Evolutionary conservation across 2,113 vertebrate species (phyloP).

Genomic region (Amblyornis subalaris): DNA sequence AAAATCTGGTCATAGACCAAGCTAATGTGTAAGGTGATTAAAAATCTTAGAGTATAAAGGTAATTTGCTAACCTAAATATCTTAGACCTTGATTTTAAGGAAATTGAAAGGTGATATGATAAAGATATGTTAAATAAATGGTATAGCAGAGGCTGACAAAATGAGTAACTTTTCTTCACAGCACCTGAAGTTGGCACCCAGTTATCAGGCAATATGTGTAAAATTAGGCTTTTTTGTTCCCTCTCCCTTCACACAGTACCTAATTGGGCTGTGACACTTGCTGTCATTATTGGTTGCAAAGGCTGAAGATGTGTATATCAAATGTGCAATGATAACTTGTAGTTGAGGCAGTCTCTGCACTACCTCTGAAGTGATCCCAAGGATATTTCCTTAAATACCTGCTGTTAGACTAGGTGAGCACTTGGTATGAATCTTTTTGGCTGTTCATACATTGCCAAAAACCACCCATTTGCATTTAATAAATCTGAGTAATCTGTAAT

Average conservation of each 20-base stretch:
- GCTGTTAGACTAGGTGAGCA: background rate
- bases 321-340: background rate
- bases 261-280: background rate
- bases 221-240: background rate
- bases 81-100: background rate
- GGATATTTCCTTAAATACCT: background rate
- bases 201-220: background rate
- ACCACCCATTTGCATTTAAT: background rate
- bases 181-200: background rate
- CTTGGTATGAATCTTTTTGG: background rate
- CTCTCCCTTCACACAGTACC: background rate
- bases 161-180: background rate
- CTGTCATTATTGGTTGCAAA: background rate
- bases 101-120: background rate
- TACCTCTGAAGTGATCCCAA: background rate
- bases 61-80: background rate
- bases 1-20: background rate
- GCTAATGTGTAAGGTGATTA: background rate
- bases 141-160: background rate
- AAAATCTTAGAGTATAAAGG: background rate
- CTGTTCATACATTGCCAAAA: background rate
- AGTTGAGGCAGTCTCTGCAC: background rate
- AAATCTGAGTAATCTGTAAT: background rate
- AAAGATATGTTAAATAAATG: background rate
- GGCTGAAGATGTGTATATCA: background rate